Conservation (phyloP, 2,888 invertebrate species). For the Pandemis corylana region DNA sequence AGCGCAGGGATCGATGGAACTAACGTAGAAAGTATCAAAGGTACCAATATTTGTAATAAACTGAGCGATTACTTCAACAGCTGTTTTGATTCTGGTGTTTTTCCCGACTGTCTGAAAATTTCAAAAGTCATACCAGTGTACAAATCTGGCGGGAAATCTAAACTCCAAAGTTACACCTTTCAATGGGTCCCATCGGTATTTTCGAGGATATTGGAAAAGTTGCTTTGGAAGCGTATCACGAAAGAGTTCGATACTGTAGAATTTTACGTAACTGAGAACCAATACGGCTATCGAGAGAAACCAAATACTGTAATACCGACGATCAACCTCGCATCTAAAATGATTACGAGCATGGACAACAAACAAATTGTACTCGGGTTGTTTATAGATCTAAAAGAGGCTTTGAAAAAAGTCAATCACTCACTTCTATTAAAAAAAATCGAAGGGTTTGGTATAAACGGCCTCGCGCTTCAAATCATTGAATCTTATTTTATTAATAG, state of each 20-base stretch:
- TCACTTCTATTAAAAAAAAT: background rate
- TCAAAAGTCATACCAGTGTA: background rate
- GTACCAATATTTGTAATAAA: background rate
- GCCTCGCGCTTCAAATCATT: background rate
- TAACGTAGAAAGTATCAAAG: background rate
- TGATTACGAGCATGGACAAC: background rate
- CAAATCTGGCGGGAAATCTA: background rate
- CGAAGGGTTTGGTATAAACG: background rate
- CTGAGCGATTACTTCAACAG: background rate
- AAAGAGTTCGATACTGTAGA: background rate
- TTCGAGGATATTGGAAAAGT: background rate
- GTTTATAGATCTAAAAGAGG: background rate
- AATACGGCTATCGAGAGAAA: constrained; percentile 1
- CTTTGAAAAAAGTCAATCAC: background rate
- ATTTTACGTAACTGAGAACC: background rate
- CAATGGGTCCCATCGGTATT: background rate
- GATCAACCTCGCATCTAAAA: background rate
- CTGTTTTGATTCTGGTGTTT: background rate
- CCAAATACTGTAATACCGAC: background rate
- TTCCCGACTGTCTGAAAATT: background rate
- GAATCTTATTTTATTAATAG: background rate
- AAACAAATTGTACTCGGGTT: background rate
- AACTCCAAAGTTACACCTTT: background rate
- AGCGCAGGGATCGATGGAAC: background rate
- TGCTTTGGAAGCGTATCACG: background rate